A percentile compares a stretch with the other conserved stretches of the same genome.
Evolutionary conservation across 1,140 invertebrate genomes (phyloP).

Genomic region (Sycophila sp.): DNA sequence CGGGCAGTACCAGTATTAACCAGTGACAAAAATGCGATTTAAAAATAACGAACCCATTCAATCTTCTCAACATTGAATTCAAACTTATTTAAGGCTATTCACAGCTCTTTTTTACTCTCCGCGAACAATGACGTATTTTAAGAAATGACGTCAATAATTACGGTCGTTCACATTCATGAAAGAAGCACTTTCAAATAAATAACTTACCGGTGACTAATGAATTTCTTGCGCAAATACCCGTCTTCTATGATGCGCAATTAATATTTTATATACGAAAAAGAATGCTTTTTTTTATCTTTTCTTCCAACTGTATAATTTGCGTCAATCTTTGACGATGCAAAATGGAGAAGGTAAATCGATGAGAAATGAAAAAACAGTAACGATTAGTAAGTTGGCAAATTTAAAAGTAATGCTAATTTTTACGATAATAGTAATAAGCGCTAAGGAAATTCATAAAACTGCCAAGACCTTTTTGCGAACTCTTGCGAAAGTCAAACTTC

Average conservation of each 20-base stretch:
- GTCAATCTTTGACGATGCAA: no score
- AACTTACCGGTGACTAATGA: not conserved
- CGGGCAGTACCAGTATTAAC: conserved; percentile 6
- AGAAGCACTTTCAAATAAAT: not conserved
- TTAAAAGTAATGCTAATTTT: no score
- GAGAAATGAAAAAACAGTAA: no score
- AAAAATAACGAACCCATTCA: conserved; percentile 15
- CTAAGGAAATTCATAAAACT: not conserved
- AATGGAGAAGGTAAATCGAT: no score
- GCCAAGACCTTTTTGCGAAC: not conserved
- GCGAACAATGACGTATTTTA: not conserved
- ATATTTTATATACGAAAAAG: no score
- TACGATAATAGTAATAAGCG: conserved; percentile 5
- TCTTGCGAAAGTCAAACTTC: conserved; percentile 2
- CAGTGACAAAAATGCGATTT: conserved; percentile 14
- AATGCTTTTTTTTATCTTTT: no score
- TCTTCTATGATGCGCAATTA: not conserved
- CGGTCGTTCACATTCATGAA: not conserved
- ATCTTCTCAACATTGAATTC: no score
- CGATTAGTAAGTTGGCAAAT: no score
- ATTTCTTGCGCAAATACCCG: no score
- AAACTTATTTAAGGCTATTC: no score
- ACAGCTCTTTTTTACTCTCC: not conserved
- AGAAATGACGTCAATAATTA: conserved; percentile 7
- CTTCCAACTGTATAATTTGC: no score